Percentiles rank a stretch among this genome's conserved stretches.
phyloP scores from a whole-genome alignment of 2,797 vertebrate genomes.

The Tinamus major region DNA sequence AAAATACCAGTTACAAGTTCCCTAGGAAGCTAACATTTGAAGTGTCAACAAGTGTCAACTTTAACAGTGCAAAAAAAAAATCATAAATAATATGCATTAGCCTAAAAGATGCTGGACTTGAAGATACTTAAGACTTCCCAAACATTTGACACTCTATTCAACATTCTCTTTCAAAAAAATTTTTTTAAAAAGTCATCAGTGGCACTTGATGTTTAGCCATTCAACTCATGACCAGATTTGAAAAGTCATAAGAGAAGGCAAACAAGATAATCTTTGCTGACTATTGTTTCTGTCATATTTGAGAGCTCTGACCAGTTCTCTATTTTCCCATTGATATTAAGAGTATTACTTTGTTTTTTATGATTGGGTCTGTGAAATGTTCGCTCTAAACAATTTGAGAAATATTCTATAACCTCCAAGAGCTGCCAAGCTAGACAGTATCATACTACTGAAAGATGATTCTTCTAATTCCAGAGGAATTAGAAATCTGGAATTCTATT shows the following conservation, averaged over 20 bases:
- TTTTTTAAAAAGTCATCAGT: not conserved
- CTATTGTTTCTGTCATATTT: not conserved
- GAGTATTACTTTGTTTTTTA: not conserved
- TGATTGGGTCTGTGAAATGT: not conserved
- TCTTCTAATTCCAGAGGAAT: not conserved
- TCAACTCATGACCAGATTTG: not conserved
- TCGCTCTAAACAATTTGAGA: not conserved
- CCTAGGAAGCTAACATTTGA: not conserved
- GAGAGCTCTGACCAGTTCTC: not conserved
- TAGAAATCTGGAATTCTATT: not conserved
- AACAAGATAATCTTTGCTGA: not conserved
- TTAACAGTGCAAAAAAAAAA: not conserved
- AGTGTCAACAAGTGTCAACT: not conserved
- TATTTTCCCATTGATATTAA: not conserved
- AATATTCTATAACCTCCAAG: not conserved
- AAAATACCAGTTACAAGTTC: conserved; percentile 25
- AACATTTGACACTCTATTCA: not conserved
- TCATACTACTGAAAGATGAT: not conserved
- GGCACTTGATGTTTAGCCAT: not conserved
- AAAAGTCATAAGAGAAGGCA: not conserved
- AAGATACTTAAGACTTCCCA: not conserved
- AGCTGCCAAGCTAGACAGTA: not conserved
- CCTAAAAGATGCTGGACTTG: not conserved
- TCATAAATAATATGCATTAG: not conserved
- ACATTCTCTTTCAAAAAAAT: not conserved